A percentile compares a stretch with the other conserved stretches of the same genome.
Evolutionary conservation across 2,888 invertebrate genomes (phyloP).

Genomic region (Chloromyia formosa): DNA sequence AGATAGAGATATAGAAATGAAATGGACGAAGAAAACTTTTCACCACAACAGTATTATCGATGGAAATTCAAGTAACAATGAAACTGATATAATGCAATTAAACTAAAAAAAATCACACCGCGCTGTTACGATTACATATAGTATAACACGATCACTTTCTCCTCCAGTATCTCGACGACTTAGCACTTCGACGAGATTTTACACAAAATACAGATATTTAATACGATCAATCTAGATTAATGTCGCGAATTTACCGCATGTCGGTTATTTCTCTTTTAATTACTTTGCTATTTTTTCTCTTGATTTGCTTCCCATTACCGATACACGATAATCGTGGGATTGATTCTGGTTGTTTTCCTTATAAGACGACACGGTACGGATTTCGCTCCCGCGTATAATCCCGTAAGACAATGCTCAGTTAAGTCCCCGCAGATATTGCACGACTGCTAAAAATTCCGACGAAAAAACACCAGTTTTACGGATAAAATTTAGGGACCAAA

Average conservation of each 20-base stretch:
- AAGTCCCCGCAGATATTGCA: too few species aligned
- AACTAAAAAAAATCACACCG: constrained; percentile 43
- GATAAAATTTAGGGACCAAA: too few species aligned
- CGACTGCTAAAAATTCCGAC: too few species aligned
- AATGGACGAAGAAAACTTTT: constrained; percentile 32
- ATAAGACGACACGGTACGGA: too few species aligned
- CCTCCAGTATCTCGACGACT: constrained; percentile 4
- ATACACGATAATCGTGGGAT: too few species aligned
- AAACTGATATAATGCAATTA: constrained; percentile 41
- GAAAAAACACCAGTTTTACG: too few species aligned
- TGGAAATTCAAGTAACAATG: constrained; percentile 40
- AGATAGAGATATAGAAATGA: constrained; percentile 6
- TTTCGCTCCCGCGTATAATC: too few species aligned
- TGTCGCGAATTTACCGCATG: neutral
- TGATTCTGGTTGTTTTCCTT: too few species aligned
- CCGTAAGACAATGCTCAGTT: too few species aligned
- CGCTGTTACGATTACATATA: constrained; percentile 25
- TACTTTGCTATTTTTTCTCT: too few species aligned
- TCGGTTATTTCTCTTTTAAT: too few species aligned
- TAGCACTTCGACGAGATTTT: constrained; percentile 28
- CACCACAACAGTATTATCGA: constrained; percentile 36
- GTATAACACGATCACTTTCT: constrained; percentile 44
- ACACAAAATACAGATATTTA: constrained; percentile 2
- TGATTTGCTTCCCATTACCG: too few species aligned
- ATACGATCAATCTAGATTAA: neutral